Conservation (phyloP, 2,797 vertebrate genomes). For the Urophycis tenuis region DNA sequence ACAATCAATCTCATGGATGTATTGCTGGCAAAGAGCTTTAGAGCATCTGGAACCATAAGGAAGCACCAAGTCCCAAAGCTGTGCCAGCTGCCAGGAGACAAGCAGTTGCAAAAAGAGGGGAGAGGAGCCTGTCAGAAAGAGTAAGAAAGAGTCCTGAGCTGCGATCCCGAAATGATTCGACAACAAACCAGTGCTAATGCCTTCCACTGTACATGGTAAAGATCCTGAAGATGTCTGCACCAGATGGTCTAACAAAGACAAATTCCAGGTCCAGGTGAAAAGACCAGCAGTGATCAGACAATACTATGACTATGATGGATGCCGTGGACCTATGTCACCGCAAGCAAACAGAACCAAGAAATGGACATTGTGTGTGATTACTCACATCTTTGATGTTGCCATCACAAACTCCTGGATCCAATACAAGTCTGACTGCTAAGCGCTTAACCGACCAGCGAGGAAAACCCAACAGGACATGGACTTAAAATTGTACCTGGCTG, state of each 20-base stretch:
- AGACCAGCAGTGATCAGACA: constrained; percentile 29
- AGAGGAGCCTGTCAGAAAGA: too few relatives aligned
- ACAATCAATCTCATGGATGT: too few relatives aligned
- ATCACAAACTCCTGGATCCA: constrained; percentile 38
- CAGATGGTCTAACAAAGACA: too few relatives aligned
- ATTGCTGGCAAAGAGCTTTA: too few relatives aligned
- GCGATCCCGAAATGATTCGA: constrained; percentile 32
- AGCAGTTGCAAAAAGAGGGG: too few relatives aligned
- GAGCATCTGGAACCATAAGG: too few relatives aligned
- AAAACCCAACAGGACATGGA: constrained; percentile 33
- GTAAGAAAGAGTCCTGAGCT: not conserved
- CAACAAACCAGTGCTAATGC: constrained; percentile 32
- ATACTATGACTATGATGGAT: constrained; percentile 39
- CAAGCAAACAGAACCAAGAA: constrained; percentile 29
- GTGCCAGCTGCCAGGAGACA: too few relatives aligned
- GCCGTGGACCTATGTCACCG: constrained; percentile 32
- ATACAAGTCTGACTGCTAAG: constrained; percentile 29
- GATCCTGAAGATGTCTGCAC: constrained; percentile 15
- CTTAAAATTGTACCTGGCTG: constrained; percentile 34
- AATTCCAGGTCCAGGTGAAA: constrained; percentile 9
- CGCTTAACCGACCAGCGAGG: constrained; percentile 12
- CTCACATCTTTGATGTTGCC: constrained; percentile 36
- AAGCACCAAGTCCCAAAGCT: too few relatives aligned
- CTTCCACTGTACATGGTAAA: constrained; percentile 19
- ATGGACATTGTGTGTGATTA: constrained; percentile 25